phyloP scores from a whole-genome alignment of 1,140 invertebrate genomes.

The Dryas iulia region DNA sequence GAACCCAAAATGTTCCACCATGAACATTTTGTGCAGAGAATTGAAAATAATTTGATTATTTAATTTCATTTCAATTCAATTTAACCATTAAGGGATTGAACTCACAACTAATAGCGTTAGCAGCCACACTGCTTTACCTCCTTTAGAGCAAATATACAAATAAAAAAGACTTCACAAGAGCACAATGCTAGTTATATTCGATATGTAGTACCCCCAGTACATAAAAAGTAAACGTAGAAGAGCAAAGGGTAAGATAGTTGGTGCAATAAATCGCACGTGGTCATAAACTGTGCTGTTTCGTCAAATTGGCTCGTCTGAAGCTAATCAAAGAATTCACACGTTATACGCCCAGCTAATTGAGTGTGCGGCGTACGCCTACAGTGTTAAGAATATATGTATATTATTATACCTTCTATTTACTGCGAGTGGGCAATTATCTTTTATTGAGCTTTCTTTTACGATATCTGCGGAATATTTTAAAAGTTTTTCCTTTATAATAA shows the following conservation, averaged over 20 bases:
- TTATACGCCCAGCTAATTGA: slow-evolving; percentile 22
- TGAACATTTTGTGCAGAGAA: no score
- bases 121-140: no score
- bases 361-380: slow-evolving; percentile 2
- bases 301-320: slow-evolving; percentile 22
- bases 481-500: no score
- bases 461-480: background rate
- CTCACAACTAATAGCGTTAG: no score
- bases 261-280: slow-evolving; percentile 25
- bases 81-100: no score
- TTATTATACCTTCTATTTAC: background rate
- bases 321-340: slow-evolving; percentile 28
- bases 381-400: background rate
- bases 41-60: no score
- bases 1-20: no score
- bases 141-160: background rate
- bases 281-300: slow-evolving; percentile 25
- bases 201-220: background rate
- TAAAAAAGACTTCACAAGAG: background rate
- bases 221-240: slow-evolving; percentile 2
- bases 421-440: background rate
- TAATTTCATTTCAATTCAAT: no score
- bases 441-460: background rate
- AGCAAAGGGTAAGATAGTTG: slow-evolving; percentile 17
- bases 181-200: background rate